Evolutionary conservation across 2,888 invertebrate species (phyloP).

Genomic region (Rhimphoctona megacephalus): DNA sequence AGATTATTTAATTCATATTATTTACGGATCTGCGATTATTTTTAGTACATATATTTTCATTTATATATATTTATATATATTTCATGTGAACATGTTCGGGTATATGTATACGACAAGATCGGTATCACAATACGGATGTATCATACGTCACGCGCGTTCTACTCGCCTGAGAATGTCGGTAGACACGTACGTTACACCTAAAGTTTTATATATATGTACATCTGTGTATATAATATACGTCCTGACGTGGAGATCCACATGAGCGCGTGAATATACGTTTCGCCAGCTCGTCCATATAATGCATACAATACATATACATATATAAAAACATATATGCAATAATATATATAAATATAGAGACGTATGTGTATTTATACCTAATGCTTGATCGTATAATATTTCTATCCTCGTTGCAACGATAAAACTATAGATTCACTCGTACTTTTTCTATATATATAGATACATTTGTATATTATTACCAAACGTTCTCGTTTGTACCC

Average conservation of each 20-base stretch:
- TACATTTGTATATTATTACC: constrained; percentile 6
- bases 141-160: constrained; percentile 78
- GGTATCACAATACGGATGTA: constrained; percentile 82
- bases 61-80: neutral
- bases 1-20: neutral
- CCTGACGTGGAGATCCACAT: constrained; percentile 52
- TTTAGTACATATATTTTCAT: neutral
- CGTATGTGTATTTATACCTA: constrained; percentile 27
- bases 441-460: constrained; percentile 30
- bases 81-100: neutral
- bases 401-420: constrained; percentile 47
- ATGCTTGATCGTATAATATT: constrained; percentile 49
- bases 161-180: constrained; percentile 72
- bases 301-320: neutral
- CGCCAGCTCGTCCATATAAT: constrained; percentile 57
- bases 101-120: constrained; percentile 76
- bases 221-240: constrained; percentile 32
- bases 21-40: constrained; percentile 17
- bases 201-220: constrained; percentile 30
- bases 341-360: constrained; percentile 14
- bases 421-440: constrained; percentile 42
- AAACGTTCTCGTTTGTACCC: constrained; percentile 61
- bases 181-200: constrained; percentile 63
- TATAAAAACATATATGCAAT: neutral
- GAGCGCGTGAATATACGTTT: constrained; percentile 64